Conservation (phyloP, 1,140 invertebrate species). For the Aleiodes sp. region DNA sequence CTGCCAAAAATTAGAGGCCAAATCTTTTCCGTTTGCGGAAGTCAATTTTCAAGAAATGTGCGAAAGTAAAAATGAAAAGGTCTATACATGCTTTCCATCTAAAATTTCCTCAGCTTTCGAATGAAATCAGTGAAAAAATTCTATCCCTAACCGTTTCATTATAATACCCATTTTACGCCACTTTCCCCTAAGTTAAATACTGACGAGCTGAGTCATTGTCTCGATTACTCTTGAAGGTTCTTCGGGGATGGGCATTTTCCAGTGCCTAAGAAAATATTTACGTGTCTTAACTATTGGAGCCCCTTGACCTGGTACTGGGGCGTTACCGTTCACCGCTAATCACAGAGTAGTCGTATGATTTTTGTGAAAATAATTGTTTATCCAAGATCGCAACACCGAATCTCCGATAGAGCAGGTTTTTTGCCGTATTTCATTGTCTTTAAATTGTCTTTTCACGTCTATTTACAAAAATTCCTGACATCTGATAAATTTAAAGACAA, state of each 20-base stretch:
- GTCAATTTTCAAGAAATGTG: too few relatives aligned
- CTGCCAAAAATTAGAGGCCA: too few relatives aligned
- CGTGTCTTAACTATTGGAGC: not conserved
- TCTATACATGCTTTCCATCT: too few relatives aligned
- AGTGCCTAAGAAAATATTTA: constrained; percentile 48
- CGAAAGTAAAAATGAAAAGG: too few relatives aligned
- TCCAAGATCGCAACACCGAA: constrained; percentile 27
- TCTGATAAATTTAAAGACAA: not conserved
- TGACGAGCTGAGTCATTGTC: too few relatives aligned
- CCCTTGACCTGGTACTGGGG: not conserved
- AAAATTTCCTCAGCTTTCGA: too few relatives aligned
- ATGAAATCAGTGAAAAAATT: too few relatives aligned
- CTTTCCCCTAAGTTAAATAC: too few relatives aligned
- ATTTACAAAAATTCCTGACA: not conserved
- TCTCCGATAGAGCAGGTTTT: constrained; percentile 29
- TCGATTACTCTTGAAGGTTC: constrained; percentile 34
- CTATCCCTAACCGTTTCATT: too few relatives aligned
- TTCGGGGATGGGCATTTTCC: constrained; percentile 17
- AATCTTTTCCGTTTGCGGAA: too few relatives aligned
- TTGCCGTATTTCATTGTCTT: constrained; percentile 11
- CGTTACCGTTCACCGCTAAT: constrained; percentile 29
- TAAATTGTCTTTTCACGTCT: not conserved
- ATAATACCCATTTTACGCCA: too few relatives aligned
- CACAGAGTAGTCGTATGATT: constrained; percentile 25
- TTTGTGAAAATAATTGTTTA: constrained; percentile 21